Percentiles rank a stretch among this genome's conserved stretches.
Evolutionary conservation across 2,113 vertebrate genomes (phyloP).

Genomic region (Vireo altiloquus): DNA sequence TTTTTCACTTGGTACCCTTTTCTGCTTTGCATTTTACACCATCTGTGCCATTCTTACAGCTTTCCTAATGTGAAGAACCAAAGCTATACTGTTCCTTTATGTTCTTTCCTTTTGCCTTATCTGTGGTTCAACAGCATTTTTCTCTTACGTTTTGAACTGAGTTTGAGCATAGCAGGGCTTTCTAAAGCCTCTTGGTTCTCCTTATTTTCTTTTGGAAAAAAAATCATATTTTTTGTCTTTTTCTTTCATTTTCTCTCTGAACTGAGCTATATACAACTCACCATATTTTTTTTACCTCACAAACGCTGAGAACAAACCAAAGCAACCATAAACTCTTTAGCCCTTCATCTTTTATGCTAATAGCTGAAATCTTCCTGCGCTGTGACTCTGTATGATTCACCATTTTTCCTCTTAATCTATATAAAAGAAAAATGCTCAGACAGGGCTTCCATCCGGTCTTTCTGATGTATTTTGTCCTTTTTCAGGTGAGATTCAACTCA

Average conservation of each 20-base stretch:
- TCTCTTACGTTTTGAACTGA: neutral
- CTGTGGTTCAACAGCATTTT: neutral
- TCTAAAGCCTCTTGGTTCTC: neutral
- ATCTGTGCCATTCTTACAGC: neutral
- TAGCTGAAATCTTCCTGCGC: neutral
- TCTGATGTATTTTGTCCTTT: neutral
- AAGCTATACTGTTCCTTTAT: neutral
- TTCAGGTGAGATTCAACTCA: neutral
- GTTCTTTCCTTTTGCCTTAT: neutral
- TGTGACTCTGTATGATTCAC: neutral
- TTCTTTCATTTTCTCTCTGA: neutral
- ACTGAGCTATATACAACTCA: neutral
- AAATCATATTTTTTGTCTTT: neutral
- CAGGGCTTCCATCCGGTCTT: neutral
- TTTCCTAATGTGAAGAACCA: neutral
- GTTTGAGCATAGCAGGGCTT: neutral
- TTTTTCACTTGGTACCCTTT: neutral
- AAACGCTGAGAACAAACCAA: neutral
- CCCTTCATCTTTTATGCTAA: neutral
- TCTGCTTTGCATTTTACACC: neutral
- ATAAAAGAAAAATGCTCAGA: neutral
- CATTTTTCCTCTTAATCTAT: neutral
- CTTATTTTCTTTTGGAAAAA: neutral
- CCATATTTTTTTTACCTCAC: neutral
- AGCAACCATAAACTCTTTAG: neutral